Evolutionary conservation across 2,797 vertebrate genomes (phyloP), one percentile per base, ranked within the genome.

Genomic region (Adrianichthys oophorus): DNA sequence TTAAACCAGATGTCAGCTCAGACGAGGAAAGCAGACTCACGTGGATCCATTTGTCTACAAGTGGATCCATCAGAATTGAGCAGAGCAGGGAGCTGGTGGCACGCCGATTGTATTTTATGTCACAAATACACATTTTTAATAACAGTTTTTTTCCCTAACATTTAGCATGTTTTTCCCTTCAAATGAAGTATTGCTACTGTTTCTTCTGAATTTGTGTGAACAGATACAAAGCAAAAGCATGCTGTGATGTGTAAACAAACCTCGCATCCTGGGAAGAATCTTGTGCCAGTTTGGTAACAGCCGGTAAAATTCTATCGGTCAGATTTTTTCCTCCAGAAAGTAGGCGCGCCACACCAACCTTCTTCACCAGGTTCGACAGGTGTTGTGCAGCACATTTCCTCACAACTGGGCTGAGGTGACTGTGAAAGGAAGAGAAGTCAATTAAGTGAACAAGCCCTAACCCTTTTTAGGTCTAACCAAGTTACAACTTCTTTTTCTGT

Each of bases 211-310:
- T 40, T 7, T 26, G 23, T 47, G 24, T 5, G 3, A 15, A 23
- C 1, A 29, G 5, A 45, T 12, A 15, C 26, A 15, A 62, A 49
- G 6, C 47, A 16, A 37, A 46, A 55, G 24, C 21, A 4, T 47
- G 18, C 48, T 1, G 0, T n/a, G 10, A 19, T 17, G 12, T 13
- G 29, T 50, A 15, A 15, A 18, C 85, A 56, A 46, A 95, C 97
- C 97, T 95, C 46, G 94, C 92, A 86, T 98, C 95, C 70, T 94
- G 95, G 29, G 94, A 95, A 7, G 95, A 93, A 57, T 98, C 96
- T 69, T 96, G 96, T 2, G 93, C 79, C 52, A 98, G 94, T 71
- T 89, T 95, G 72, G 89, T 85, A 26, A 94, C 82, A 0, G 95
- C 94, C 24, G 92, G 93, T 42, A 99, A 59, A 23, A 98, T 78